Evolutionary conservation across 1,140 invertebrate genomes (phyloP), one percentile per base, ranked within the genome.

Genomic region (Lordiphosa clarofinis): DNA sequence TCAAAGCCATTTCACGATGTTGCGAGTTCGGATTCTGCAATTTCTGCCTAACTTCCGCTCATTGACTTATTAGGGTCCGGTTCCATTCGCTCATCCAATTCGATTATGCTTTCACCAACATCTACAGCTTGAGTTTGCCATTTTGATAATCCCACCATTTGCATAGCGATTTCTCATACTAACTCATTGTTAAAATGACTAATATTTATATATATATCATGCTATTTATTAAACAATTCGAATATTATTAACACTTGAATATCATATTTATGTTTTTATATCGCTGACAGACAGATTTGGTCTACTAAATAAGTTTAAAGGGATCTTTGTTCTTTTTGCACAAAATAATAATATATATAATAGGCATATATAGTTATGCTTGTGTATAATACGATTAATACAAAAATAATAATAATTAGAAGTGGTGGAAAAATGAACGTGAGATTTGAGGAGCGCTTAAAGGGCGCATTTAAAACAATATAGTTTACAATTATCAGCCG

Each of bases 191-290:
- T 2, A 15, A 15, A 15, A 15, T 15, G 15, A 15, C 15, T 15
- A 15, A 1, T 15, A 15, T 15, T 1, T 15, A 15, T 79, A 55
- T 74, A 76, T 71, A 74, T 81, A 84, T 84, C 72, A 72, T 82
- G 73, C 70, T 78, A 78, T 84, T 82, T 73, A 86, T 86, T 84
- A 84, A 84, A 84, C 78, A 84, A 84, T 84, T 84, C 78, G 78
- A 84, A 75, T 82, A 82, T 70, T 84, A 81, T 81, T 74, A 82
- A 84, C 78, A 86, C 62, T 73, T 84, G 78, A 84, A 86, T 84
- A 84, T 84, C 56, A 78, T 31, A 31, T 7, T 31, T 31, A 31
- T 31, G 70, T 84, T 84, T 62, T 60, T 57, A 78, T 84, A 84
- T 57, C 56, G 54, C 54, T 73, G 73, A 78, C 53, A 84, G 79